A percentile compares a stretch with the other conserved stretches of the same genome.
These are phyloP conservation scores for Microplitis demolitor DNA, from an alignment of 1,140 invertebrate species.

Conservation along the genomic window DNA sequence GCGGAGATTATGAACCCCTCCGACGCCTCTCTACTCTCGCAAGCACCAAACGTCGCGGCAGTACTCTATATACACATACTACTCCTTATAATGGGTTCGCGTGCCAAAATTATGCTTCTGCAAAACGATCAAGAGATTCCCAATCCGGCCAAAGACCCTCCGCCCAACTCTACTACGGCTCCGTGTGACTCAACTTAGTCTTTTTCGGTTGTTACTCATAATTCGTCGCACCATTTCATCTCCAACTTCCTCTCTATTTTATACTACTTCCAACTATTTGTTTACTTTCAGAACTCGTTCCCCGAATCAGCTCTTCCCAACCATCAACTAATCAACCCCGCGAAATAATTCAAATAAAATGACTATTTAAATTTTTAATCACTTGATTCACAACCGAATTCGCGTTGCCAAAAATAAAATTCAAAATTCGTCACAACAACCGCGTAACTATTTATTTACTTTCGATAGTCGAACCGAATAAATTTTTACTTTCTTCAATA, in stretches of 20 bases:
- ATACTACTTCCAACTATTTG: too few relatives aligned
- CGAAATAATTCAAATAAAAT: neutral
- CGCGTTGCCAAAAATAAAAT: neutral
- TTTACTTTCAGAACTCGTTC: too few relatives aligned
- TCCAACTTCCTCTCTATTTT: too few relatives aligned
- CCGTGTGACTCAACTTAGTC: too few relatives aligned
- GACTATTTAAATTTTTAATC: neutral
- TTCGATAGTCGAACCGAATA: too few relatives aligned
- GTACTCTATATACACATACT: too few relatives aligned
- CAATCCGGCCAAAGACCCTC: conserved; percentile 53
- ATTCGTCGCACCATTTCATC: too few relatives aligned
- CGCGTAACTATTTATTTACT: too few relatives aligned
- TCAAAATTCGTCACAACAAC: too few relatives aligned
- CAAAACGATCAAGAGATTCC: conserved; percentile 30
- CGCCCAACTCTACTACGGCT: neutral
- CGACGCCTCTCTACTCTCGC: conserved; percentile 26
- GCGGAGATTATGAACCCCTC: conserved; percentile 50
- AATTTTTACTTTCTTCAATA: too few relatives aligned
- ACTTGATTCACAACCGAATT: neutral
- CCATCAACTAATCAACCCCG: neutral
- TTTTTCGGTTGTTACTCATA: too few relatives aligned
- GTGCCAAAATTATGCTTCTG: conserved; percentile 54
- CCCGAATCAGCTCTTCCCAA: too few relatives aligned
- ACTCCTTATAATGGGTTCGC: conserved; percentile 22
- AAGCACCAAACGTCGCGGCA: neutral